These are phyloP conservation scores for Emydura subglobosa DNA, from an alignment of 2,113 vertebrate genomes.

Conservation along the genomic window DNA sequence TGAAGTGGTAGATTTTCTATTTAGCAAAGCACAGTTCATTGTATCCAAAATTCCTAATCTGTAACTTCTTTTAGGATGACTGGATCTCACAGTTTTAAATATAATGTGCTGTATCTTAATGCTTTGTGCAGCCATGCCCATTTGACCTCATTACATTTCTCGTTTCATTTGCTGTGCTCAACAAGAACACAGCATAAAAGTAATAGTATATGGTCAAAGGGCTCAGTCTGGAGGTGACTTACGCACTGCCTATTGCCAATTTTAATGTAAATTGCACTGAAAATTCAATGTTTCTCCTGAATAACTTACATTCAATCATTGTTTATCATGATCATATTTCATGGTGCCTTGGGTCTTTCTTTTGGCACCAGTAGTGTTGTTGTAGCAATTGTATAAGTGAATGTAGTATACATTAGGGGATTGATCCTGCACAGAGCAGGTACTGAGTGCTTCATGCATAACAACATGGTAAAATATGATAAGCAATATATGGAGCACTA, in stretches of 20 bases:
- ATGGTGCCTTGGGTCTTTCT: not conserved
- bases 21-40: conserved; percentile 40
- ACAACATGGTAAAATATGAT: not conserved
- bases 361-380: not conserved
- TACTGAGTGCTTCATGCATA: not conserved
- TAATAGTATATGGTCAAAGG: conserved; percentile 13
- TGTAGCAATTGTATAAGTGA: not conserved
- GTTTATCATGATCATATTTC: conserved; percentile 31
- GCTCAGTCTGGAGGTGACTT: conserved; percentile 22
- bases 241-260: conserved; percentile 15
- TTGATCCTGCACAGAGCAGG: not conserved
- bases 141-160: conserved; percentile 45
- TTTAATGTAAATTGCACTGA: conserved; percentile 8
- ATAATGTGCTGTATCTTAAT: conserved; percentile 38
- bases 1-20: conserved; percentile 39
- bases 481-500: not conserved
- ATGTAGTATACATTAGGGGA: not conserved
- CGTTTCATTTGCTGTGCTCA: conserved; percentile 20
- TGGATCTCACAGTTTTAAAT: conserved; percentile 62
- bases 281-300: conserved; percentile 47
- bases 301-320: conserved; percentile 11
- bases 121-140: not conserved
- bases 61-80: conserved; percentile 24
- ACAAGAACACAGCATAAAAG: not conserved
- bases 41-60: conserved; percentile 46